Base-by-base conservation (phyloP, 2,888 invertebrate genomes). In the Lasioglossum vierecki region DNA sequence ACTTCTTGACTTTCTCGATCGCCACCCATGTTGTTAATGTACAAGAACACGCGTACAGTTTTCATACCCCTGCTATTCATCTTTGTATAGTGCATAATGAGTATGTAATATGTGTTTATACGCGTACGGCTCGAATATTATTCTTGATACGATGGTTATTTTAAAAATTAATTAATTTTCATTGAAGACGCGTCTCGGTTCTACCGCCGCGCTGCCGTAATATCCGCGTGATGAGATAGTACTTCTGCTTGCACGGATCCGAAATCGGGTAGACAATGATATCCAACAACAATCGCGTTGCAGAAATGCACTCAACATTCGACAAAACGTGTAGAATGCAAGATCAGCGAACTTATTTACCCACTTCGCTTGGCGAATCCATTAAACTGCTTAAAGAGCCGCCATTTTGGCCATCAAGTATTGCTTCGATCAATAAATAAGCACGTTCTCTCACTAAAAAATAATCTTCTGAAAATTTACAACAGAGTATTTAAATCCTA, bases 41-140 rank as follows among this genome's bases (percentile, higher is more conserved):
- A 46, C 30, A 63, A 41, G n/a, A 66, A 63, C 53, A 41, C 72
- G 30, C 49, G 30, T 66, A 46, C 9, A 30, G 30, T 35, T 46
- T 35, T 35, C 57, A 22, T 41, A 44, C 18, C 30, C 35, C 26
- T 49, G 49, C 53, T 71, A 70, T 63, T 68, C n/a, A 39, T 83
- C 76, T 41, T 71, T 13, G 39, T 49, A 49, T 60, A 71, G 35
- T 68, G 30, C 41, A 22, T 72, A 26, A 35, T 63, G 68, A 15
- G 44, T 70, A 30, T 74, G 46, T 74, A 75, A 35, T 82, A 49
- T n/a, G 18, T 76, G 44, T 68, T 83, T 79, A 63, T 18, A 83
- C 76, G 79, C 57, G 30, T 63, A 72, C 63, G 57, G 46, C 4
- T 57, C 73, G 35, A 84, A 84, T 53, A 60, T 60, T 82, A 22